Evolutionary conservation across 2,797 vertebrate species (phyloP).

Genomic region (Onychomys arenicola): DNA sequence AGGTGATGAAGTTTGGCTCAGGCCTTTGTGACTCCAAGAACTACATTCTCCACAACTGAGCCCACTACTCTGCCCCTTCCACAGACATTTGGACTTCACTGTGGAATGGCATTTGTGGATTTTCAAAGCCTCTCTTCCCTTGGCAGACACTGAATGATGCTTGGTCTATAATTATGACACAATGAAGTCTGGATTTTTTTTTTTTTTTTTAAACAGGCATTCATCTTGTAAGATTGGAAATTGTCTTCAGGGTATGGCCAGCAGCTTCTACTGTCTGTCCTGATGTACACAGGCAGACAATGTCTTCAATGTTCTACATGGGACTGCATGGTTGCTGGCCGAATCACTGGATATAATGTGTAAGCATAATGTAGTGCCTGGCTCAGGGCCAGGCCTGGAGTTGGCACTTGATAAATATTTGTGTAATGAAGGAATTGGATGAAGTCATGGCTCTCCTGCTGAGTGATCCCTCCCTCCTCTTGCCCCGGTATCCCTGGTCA

Average conservation of each 20-base stretch:
- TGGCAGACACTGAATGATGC: neutral
- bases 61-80: neutral
- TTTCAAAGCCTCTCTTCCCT: neutral
- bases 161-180: slow-evolving; percentile 15
- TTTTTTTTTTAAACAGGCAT: neutral
- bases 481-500: neutral
- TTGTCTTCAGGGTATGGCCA: neutral
- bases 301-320: neutral
- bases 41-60: neutral
- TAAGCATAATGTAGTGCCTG: neutral
- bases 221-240: neutral
- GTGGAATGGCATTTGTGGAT: neutral
- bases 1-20: neutral
- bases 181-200: neutral
- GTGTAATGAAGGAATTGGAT: neutral
- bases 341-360: neutral
- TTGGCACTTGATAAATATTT: neutral
- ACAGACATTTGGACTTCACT: neutral
- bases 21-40: neutral
- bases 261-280: neutral
- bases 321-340: neutral
- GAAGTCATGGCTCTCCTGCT: neutral
- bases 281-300: neutral
- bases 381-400: neutral
- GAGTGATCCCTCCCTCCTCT: neutral